Conservation (phyloP, 2,797 vertebrate species). For the Sebastolobus alascanus region DNA sequence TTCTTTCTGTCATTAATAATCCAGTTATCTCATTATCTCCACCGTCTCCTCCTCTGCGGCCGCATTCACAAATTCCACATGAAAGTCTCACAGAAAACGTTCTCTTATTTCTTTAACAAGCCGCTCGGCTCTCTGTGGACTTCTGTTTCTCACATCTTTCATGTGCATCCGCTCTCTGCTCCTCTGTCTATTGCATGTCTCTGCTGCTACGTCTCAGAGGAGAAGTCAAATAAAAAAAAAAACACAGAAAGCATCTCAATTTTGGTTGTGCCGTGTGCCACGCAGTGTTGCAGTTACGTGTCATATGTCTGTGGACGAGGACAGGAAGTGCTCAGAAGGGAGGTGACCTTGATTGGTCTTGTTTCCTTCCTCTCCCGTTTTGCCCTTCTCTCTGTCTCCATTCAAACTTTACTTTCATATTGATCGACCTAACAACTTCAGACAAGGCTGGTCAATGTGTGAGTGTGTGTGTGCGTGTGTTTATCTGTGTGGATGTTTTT, state of each 20-base stretch:
- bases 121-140: slow-evolving; percentile 1
- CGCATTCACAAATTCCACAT: neutral
- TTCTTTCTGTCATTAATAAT: slow-evolving; percentile 21
- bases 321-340: slow-evolving; percentile 1
- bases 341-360: slow-evolving; percentile 39
- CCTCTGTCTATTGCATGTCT: slow-evolving; percentile 4
- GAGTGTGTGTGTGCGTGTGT: neutral
- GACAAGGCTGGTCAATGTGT: slow-evolving; percentile 38
- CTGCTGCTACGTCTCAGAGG: slow-evolving; percentile 16
- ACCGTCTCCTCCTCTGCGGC: neutral
- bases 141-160: slow-evolving; percentile 23
- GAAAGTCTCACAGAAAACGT: slow-evolving; percentile 13
- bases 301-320: neutral
- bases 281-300: neutral
- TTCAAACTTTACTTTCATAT: slow-evolving; percentile 23
- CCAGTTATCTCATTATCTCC: neutral
- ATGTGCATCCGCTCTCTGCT: neutral
- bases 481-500: neutral
- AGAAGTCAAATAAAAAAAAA: neutral
- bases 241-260: slow-evolving; percentile 27
- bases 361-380: slow-evolving; percentile 15
- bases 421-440: slow-evolving; percentile 37
- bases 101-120: neutral
- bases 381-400: slow-evolving; percentile 18
- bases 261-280: slow-evolving; percentile 10